These are phyloP conservation scores for Trachythela sp. DNA, from an alignment of 64 coral and sea anemone genomes.

Conservation along the genomic window DNA sequence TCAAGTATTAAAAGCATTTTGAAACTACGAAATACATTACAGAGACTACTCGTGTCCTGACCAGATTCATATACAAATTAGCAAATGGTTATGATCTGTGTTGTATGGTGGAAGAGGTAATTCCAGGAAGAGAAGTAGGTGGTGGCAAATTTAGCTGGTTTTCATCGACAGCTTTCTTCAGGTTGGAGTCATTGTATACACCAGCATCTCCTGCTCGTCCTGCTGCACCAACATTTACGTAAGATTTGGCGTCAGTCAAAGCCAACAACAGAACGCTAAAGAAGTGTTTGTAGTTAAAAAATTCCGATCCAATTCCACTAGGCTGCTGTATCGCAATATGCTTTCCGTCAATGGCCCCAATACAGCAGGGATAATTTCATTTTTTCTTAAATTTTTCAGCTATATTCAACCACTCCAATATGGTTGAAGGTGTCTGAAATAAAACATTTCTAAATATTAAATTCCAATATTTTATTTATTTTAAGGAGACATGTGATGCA, in stretches of 20 bases:
- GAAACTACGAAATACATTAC: too few species aligned
- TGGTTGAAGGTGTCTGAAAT: constrained; percentile 1
- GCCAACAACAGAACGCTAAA: constrained; percentile 6
- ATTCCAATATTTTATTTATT: too few species aligned
- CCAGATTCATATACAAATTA: neutral
- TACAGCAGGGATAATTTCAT: constrained; percentile 39
- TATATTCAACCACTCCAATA: constrained; percentile 10
- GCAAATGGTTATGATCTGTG: neutral
- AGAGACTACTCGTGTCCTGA: too few species aligned
- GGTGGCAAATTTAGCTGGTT: neutral
- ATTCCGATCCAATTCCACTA: neutral
- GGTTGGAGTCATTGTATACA: neutral
- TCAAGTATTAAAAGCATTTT: too few species aligned
- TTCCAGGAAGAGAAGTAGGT: neutral
- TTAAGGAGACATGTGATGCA: neutral
- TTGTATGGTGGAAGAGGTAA: neutral
- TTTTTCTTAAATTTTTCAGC: constrained; percentile 18
- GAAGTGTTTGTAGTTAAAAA: constrained; percentile 46
- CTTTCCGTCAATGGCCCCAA: constrained; percentile 33
- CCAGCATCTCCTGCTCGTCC: constrained; percentile 34
- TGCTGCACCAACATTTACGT: constrained; percentile 4
- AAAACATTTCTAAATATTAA: neutral
- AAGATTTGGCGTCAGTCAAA: constrained; percentile 9
- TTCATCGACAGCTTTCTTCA: neutral
- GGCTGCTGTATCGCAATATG: constrained; percentile 25